Conservation (phyloP, 2,888 invertebrate species). For the Amblyjoppa proteus region DNA sequence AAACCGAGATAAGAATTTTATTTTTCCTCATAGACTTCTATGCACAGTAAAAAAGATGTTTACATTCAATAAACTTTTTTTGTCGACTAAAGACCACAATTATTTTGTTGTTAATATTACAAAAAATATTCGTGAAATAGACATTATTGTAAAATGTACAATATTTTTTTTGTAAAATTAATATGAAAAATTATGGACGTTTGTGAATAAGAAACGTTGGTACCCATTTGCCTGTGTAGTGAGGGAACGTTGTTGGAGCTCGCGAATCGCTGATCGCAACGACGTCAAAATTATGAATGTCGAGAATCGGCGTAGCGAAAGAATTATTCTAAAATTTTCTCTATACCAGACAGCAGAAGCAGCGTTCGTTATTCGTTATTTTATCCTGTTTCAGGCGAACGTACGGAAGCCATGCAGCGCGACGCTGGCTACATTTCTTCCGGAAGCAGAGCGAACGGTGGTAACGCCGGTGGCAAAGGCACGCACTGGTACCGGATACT, state of each 20-base stretch:
- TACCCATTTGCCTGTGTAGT: no score
- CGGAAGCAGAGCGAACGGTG: conserved; percentile 73
- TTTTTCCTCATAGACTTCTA: background rate
- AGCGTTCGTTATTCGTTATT: conserved; percentile 51
- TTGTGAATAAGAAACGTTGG: no score
- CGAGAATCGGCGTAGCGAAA: background rate
- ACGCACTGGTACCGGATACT: conserved; percentile 74
- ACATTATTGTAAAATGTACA: no score
- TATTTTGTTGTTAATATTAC: no score
- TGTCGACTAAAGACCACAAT: no score
- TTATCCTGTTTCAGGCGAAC: conserved; percentile 85
- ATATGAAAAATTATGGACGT: no score
- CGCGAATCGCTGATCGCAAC: background rate
- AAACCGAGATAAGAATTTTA: background rate
- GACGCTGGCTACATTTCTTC: conserved; percentile 84
- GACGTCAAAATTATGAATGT: background rate
- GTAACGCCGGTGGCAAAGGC: conserved; percentile 44
- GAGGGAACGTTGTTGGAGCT: background rate
- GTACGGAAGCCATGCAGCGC: conserved; percentile 89
- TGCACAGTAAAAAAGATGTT: no score
- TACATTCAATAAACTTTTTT: no score
- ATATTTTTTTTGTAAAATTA: no score
- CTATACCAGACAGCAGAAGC: background rate
- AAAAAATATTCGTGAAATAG: no score
- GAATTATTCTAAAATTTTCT: background rate